Evolutionary conservation across 2,797 vertebrate genomes (phyloP).

Genomic region (Ciconia nigra): DNA sequence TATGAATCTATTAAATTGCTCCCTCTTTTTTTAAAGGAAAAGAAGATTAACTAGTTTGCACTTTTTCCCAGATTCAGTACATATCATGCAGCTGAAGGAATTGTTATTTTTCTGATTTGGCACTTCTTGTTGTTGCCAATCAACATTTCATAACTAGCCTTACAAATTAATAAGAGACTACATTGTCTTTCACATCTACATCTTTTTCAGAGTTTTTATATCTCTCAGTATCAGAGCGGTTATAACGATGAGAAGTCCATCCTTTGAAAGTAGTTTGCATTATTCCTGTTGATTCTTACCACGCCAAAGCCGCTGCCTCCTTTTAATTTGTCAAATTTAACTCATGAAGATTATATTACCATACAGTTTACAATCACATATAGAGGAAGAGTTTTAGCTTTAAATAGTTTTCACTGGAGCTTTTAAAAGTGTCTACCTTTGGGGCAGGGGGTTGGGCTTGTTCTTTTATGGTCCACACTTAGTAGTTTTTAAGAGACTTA

Average conservation of each 20-base stretch:
- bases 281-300: neutral
- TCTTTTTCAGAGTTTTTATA: neutral
- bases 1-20: neutral
- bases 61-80: neutral
- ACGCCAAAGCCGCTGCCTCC: neutral
- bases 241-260: neutral
- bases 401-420: neutral
- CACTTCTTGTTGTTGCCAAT: neutral
- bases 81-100: neutral
- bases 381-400: neutral
- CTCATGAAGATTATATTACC: neutral
- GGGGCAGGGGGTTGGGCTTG: neutral
- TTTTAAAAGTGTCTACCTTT: neutral
- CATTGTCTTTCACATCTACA: neutral
- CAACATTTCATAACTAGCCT: neutral
- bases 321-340: neutral
- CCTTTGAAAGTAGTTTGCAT: neutral
- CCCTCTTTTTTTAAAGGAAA: neutral
- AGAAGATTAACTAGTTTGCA: neutral
- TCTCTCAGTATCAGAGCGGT: neutral
- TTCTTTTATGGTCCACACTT: neutral
- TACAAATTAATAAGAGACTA: neutral
- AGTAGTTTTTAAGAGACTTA: neutral
- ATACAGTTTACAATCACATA: neutral
- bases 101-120: neutral